These are phyloP conservation scores for Cerastis leucographa DNA, from an alignment of 2,888 invertebrate genomes.

Conservation along the genomic window DNA sequence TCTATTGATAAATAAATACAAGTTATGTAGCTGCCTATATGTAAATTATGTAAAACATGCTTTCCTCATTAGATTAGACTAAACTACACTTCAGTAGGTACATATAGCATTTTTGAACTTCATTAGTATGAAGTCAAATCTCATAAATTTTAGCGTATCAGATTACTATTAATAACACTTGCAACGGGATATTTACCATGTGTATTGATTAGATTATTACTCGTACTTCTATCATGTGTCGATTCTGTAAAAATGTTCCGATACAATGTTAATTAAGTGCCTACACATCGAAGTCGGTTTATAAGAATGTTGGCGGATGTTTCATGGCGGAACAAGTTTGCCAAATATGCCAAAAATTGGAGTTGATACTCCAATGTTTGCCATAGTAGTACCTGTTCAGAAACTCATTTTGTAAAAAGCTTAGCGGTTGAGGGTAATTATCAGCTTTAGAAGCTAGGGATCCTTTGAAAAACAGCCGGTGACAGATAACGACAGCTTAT, in stretches of 20 bases:
- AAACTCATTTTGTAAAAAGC: background rate
- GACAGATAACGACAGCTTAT: constrained; percentile 16
- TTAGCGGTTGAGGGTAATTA: constrained; percentile 17
- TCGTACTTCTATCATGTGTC: background rate
- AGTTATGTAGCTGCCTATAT: background rate
- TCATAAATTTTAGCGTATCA: background rate
- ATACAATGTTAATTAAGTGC: background rate
- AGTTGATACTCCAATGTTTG: background rate
- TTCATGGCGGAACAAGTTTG: background rate
- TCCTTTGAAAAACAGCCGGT: constrained; percentile 19
- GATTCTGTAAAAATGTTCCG: constrained; percentile 3
- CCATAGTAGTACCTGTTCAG: background rate
- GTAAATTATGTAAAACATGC: background rate
- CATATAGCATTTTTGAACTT: background rate
- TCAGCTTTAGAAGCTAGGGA: background rate
- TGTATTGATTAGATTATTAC: too few species aligned
- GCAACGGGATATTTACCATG: too few species aligned
- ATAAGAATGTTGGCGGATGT: background rate
- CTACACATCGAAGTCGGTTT: background rate
- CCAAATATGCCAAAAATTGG: too few species aligned
- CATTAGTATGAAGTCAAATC: background rate
- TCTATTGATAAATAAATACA: background rate
- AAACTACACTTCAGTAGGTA: background rate
- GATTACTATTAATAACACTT: too few species aligned
- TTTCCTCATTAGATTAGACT: constrained; percentile 2